A percentile compares a stretch with the other conserved stretches of the same genome.
Evolutionary conservation across 2,888 invertebrate genomes (phyloP).

Genomic region (Graphium colonna): DNA sequence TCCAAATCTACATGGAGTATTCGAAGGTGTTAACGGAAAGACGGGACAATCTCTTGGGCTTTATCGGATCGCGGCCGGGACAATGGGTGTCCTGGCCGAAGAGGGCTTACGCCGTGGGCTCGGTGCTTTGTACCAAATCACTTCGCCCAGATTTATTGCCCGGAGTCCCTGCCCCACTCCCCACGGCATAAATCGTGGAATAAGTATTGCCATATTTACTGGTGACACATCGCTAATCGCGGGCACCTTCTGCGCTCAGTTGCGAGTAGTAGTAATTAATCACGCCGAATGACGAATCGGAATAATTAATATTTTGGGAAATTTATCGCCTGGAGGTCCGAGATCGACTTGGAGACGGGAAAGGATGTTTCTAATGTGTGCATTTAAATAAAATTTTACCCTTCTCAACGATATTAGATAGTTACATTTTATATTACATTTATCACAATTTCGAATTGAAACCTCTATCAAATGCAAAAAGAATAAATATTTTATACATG

Average conservation of each 20-base stretch:
- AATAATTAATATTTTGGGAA: constrained; percentile 65
- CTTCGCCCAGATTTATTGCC: constrained; percentile 74
- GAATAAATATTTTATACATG: too few species aligned
- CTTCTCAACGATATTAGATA: too few species aligned
- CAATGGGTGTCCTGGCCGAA: constrained; percentile 73
- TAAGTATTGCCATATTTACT: constrained; percentile 79
- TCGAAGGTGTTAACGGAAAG: constrained; percentile 72
- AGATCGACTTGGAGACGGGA: constrained; percentile 40
- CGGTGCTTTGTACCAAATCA: constrained; percentile 78
- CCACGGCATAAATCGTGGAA: constrained; percentile 67
- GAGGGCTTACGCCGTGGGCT: constrained; percentile 69
- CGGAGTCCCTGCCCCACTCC: constrained; percentile 66
- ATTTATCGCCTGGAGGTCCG: constrained; percentile 61
- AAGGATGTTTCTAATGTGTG: background rate
- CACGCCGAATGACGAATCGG: constrained; percentile 66
- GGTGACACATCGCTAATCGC: constrained; percentile 76
- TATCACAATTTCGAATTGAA: too few species aligned
- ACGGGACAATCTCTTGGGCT: constrained; percentile 73
- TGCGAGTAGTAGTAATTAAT: constrained; percentile 69
- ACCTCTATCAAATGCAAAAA: too few species aligned
- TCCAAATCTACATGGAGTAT: constrained; percentile 41
- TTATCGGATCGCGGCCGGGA: constrained; percentile 74
- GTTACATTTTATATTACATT: too few species aligned
- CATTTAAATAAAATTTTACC: too few species aligned
- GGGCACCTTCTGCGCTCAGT: constrained; percentile 63